Evolutionary conservation across 2,113 vertebrate species (phyloP).

Genomic region (Telmatochromis brichardi): DNA sequence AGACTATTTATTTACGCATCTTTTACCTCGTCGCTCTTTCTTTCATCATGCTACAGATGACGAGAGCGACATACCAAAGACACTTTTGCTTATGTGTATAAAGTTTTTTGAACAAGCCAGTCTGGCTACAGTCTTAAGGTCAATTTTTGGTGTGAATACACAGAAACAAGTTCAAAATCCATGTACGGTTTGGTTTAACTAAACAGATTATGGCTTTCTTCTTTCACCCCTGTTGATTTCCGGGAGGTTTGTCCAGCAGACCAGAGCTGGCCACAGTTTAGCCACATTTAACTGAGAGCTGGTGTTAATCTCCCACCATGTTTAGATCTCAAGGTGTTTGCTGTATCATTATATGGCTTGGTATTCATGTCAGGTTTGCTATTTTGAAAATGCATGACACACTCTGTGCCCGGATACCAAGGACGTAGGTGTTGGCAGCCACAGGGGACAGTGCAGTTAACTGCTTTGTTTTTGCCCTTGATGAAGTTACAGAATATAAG

Average conservation of each 20-base stretch:
- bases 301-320: constrained; percentile 6
- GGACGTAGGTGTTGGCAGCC: constrained; percentile 55
- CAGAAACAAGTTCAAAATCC: neutral
- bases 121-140: neutral
- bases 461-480: constrained; percentile 53
- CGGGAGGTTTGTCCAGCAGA: neutral
- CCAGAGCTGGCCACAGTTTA: neutral
- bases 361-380: constrained; percentile 56
- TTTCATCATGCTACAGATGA: neutral
- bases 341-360: constrained; percentile 47
- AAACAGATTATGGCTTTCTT: neutral
- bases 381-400: constrained; percentile 61
- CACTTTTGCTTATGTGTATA: neutral
- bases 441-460: constrained; percentile 50
- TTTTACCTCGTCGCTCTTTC: neutral
- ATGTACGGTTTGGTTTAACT: neutral
- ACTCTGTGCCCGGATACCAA: constrained; percentile 38
- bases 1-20: neutral
- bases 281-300: neutral
- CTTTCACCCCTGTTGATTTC: neutral
- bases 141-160: neutral
- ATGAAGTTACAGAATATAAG: constrained; percentile 31
- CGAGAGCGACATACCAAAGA: neutral
- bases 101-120: neutral
- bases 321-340: constrained; percentile 44